Conservation (phyloP, 1,140 invertebrate species). For the Bombus ignitus region DNA sequence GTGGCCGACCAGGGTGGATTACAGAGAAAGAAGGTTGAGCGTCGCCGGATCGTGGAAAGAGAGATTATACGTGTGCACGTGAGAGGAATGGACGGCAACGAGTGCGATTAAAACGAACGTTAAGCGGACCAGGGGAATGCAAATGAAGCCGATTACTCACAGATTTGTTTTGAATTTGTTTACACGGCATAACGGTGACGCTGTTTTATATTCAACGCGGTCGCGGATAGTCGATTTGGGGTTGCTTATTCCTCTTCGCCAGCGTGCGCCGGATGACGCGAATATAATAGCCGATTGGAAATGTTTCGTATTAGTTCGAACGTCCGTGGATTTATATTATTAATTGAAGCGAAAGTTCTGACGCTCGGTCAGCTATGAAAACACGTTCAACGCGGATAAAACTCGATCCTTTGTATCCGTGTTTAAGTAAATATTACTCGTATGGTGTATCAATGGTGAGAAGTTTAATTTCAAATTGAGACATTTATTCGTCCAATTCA, state of each 20-base stretch:
- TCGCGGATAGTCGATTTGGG: neutral
- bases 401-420: neutral
- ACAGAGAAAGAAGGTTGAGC: neutral
- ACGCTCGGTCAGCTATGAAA: neutral
- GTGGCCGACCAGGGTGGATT: neutral
- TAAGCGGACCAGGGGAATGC: neutral
- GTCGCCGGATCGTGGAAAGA: neutral
- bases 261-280: neutral
- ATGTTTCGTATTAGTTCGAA: neutral
- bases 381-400: neutral
- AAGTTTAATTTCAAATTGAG: neutral
- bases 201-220: constrained; percentile 25
- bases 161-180: constrained; percentile 37
- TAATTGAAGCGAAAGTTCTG: constrained; percentile 1
- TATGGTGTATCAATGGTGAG: neutral
- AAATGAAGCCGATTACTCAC: constrained; percentile 11
- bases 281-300: neutral
- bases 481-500: neutral
- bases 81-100: neutral
- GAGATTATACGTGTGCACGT: neutral
- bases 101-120: constrained; percentile 19
- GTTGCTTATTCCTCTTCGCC: neutral
- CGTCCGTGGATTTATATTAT: neutral
- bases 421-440: neutral
- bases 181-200: neutral